Evolutionary conservation across 2,113 vertebrate species (phyloP), one percentile per base, ranked within the genome.

Genomic region (Saccopteryx bilineata): DNA sequence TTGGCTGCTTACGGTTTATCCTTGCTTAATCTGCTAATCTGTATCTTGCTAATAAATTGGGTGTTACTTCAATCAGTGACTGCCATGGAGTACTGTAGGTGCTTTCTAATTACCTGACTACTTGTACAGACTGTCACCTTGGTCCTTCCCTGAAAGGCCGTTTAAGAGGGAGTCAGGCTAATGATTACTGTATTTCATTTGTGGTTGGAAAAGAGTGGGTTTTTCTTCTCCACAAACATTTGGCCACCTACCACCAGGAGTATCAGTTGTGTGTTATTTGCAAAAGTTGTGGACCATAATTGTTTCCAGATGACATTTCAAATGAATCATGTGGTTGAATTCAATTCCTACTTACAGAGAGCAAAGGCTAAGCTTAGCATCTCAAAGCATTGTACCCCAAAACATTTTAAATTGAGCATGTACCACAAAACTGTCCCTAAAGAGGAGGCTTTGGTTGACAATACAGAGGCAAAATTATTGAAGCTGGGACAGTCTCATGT

Each of bases 221-320:
- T 72, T 88, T 92, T 50, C 69, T 94, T 82, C 33, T 76, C 52
- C 74, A 24, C 50, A 95, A 89, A 78, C 50, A 87, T 85, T 85
- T 85, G 56, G 18, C 48, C 33, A 75, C 72, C 63, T 56, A 83
- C 28, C 83, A 9, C 89, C 89, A 94, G 72, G 39, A 48, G 17
- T 31, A 66, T 71, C 84, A 72, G 74, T 90, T 78, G 60, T 61
- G 21, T 86, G 68, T 39, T 75, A 33, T 96, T 92, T 92, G 80
- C 75, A 76, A 96, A 58, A 74, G 24, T 33, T 83, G 12, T 8
- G 39, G 72, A 84, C 56, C 78, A 68, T 94, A 68, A 91, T 87
- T 90, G 61, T 87, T 96, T 90, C 90, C 80, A 83, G 75, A 83
- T 48, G 28, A 69, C 8, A 68, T 84, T 95, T 92, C 76, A 84